Conservation (phyloP, 1,140 invertebrate species). For the Mycetomoellerius zeteki region DNA sequence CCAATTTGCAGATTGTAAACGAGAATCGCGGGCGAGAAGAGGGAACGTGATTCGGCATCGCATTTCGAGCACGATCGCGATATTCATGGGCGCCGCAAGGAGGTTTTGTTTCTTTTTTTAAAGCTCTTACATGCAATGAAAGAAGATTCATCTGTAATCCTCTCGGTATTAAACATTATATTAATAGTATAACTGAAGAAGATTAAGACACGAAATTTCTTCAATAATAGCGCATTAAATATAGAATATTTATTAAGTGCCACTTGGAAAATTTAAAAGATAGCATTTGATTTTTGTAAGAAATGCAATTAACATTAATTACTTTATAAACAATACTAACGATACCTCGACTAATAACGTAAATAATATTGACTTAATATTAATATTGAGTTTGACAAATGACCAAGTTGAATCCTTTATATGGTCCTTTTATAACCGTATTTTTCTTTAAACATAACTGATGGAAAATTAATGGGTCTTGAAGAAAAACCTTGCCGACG, state of each 20-base stretch:
- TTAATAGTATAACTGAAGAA: neutral
- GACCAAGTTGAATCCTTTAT: neutral
- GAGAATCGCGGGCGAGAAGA: constrained; percentile 53
- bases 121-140: neutral
- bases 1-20: constrained; percentile 70
- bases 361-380: neutral
- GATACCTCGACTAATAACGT: neutral
- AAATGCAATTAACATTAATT: neutral
- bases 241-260: neutral
- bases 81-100: constrained; percentile 35
- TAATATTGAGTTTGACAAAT: neutral
- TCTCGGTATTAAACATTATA: neutral
- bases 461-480: neutral
- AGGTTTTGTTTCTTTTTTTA: neutral
- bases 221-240: neutral
- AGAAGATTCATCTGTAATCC: constrained; percentile 1
- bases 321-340: neutral
- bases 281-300: neutral
- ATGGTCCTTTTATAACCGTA: neutral
- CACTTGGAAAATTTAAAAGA: neutral
- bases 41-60: constrained; percentile 55
- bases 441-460: neutral
- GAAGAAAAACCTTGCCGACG: constrained; percentile 30
- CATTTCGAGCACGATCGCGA: constrained; percentile 31
- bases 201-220: constrained; percentile 8